Percentiles rank a stretch among this genome's conserved stretches.
phyloP scores from a whole-genome alignment of 2,113 vertebrate species.

The Entelurus aequoreus region DNA sequence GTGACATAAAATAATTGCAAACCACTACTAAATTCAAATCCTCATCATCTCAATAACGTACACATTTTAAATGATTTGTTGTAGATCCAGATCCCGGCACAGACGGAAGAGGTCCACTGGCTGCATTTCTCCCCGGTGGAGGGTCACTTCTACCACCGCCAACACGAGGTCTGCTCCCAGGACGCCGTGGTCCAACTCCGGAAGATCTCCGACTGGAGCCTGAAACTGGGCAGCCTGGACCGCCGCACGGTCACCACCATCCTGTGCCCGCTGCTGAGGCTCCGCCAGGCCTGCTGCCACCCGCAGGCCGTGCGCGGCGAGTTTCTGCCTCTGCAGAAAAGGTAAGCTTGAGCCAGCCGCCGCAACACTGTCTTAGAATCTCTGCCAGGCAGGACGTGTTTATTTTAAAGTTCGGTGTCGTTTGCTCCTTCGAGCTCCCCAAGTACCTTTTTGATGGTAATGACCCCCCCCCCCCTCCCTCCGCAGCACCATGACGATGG shows the following conservation, averaged over 20 bases:
- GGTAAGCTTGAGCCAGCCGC: constrained; percentile 60
- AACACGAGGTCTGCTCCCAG: constrained; percentile 97
- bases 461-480: background rate
- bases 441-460: constrained; percentile 12
- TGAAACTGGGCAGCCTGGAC: constrained; percentile 92
- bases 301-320: constrained; percentile 96
- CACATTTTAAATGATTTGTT: background rate
- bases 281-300: constrained; percentile 97
- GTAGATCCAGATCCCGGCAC: constrained; percentile 95
- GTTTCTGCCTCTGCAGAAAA: constrained; percentile 96
- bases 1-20: too few species aligned
- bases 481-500: constrained; percentile 97
- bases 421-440: constrained; percentile 19
- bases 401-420: constrained; percentile 36
- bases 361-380: too few species aligned
- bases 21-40: too few species aligned
- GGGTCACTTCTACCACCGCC: constrained; percentile 96
- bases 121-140: constrained; percentile 95
- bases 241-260: constrained; percentile 90
- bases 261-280: constrained; percentile 85
- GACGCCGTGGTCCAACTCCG: constrained; percentile 89
- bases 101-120: constrained; percentile 95
- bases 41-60: too few species aligned
- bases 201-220: constrained; percentile 94
- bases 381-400: constrained; percentile 15